These are phyloP conservation scores for Autographa pulchrina DNA, from an alignment of 2,888 invertebrate genomes.

Conservation along the genomic window DNA sequence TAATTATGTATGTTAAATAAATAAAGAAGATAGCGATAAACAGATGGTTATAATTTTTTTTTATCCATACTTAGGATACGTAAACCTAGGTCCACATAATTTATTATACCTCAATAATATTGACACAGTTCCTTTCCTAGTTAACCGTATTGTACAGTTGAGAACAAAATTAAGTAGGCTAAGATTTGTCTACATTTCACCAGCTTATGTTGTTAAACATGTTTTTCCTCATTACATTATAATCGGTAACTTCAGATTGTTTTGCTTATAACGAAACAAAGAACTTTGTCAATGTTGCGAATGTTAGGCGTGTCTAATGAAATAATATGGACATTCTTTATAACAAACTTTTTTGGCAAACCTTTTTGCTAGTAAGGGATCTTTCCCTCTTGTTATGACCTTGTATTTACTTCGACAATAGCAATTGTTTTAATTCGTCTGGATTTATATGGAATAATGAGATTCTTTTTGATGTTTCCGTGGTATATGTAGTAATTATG, in stretches of 20 bases:
- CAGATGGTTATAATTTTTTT: not conserved
- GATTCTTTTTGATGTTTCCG: too few relatives aligned
- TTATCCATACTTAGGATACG: too few relatives aligned
- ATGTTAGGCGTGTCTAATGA: not conserved
- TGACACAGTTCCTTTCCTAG: not conserved
- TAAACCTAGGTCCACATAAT: too few relatives aligned
- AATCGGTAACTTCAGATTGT: constrained; percentile 9
- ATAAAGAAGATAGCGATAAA: too few relatives aligned
- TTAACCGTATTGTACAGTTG: not conserved
- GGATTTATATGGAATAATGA: too few relatives aligned
- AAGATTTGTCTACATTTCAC: not conserved
- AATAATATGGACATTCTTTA: constrained; percentile 9
- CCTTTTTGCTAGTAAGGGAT: not conserved
- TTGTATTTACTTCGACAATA: not conserved
- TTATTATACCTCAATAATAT: not conserved
- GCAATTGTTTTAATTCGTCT: too few relatives aligned
- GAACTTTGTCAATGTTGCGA: constrained; percentile 7
- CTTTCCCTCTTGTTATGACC: constrained; percentile 12
- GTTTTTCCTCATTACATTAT: constrained; percentile 1
- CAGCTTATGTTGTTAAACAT: not conserved
- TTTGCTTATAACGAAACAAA: constrained; percentile 10
- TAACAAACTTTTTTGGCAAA: constrained; percentile 20
- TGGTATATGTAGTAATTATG: too few relatives aligned
- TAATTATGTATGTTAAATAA: not conserved
- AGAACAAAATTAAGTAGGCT: not conserved